Percentiles rank a stretch among this genome's conserved stretches.
These are phyloP conservation scores for Papilio aristodemus DNA, from an alignment of 1,140 invertebrate genomes.

Conservation along the genomic window DNA sequence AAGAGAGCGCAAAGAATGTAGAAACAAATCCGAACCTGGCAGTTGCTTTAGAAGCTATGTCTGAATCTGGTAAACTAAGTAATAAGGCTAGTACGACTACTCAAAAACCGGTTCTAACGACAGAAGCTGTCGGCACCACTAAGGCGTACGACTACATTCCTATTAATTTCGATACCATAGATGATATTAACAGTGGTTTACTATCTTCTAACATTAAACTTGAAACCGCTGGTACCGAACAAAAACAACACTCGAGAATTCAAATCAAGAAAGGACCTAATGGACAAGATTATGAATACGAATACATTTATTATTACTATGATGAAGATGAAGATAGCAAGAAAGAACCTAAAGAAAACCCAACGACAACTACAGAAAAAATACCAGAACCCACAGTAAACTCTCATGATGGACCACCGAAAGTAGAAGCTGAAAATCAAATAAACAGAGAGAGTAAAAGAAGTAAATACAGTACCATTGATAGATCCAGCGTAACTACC, in stretches of 20 bases:
- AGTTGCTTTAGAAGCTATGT: slow-evolving; percentile 76
- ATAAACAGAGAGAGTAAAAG: slow-evolving; percentile 73
- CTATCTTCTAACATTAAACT: slow-evolving; percentile 74
- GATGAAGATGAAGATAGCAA: slow-evolving; percentile 88
- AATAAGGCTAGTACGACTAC: slow-evolving; percentile 65
- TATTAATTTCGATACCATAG: slow-evolving; percentile 76
- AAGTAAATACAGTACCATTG: slow-evolving; percentile 85
- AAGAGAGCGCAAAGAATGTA: slow-evolving; percentile 59
- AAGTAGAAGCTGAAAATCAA: slow-evolving; percentile 74
- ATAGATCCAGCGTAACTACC: slow-evolving; percentile 81
- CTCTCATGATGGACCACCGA: slow-evolving; percentile 82
- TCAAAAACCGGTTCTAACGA: slow-evolving; percentile 76
- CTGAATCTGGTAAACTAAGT: slow-evolving; percentile 72
- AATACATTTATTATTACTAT: slow-evolving; percentile 95
- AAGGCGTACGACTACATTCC: slow-evolving; percentile 74
- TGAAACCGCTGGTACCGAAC: slow-evolving; percentile 77
- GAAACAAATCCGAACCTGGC: slow-evolving; percentile 73
- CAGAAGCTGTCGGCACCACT: slow-evolving; percentile 54
- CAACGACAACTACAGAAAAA: slow-evolving; percentile 48
- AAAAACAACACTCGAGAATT: slow-evolving; percentile 84
- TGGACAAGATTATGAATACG: slow-evolving; percentile 94
- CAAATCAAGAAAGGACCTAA: slow-evolving; percentile 94
- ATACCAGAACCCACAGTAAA: slow-evolving; percentile 61
- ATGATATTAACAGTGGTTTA: slow-evolving; percentile 75
- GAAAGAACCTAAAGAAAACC: slow-evolving; percentile 69